Percentiles rank a stretch among this genome's conserved stretches.
These are phyloP conservation scores for Amblyraja radiata DNA, from an alignment of 2,797 vertebrate genomes.

Conservation along the genomic window DNA sequence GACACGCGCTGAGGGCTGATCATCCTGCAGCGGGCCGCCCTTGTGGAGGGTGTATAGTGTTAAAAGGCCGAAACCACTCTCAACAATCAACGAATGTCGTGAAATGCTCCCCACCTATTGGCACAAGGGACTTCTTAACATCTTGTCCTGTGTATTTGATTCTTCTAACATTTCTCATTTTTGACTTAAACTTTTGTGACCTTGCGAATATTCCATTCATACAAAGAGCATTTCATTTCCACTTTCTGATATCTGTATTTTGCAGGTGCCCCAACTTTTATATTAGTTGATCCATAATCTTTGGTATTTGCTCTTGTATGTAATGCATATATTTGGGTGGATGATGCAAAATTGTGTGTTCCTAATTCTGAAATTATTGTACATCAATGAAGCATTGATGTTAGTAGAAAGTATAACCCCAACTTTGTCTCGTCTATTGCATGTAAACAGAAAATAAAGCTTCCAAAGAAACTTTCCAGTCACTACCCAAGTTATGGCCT, in stretches of 20 bases:
- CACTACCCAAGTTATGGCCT: conserved; percentile 84
- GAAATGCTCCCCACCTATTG: too few species aligned
- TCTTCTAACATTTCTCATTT: background rate
- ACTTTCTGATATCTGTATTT: background rate
- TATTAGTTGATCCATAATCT: background rate
- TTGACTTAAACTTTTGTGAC: background rate
- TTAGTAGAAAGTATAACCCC: background rate
- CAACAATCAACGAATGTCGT: too few species aligned
- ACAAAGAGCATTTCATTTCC: background rate
- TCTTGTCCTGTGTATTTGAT: too few species aligned
- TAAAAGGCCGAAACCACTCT: too few species aligned
- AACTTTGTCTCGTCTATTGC: background rate
- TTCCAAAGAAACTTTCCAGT: conserved; percentile 74
- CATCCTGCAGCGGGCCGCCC: too few species aligned
- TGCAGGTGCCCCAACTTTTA: background rate
- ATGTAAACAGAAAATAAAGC: conserved; percentile 61
- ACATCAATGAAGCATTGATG: background rate
- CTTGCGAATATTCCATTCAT: background rate
- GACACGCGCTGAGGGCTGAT: too few species aligned
- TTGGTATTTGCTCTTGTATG: background rate
- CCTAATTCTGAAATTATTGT: background rate
- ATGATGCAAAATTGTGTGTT: background rate
- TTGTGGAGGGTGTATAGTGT: too few species aligned
- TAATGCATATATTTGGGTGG: background rate
- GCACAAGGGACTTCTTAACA: too few species aligned